Percentiles rank a stretch among this genome's conserved stretches.
phyloP scores from a whole-genome alignment of 2,888 invertebrate species.

The Pyrochroa serraticornis region DNA sequence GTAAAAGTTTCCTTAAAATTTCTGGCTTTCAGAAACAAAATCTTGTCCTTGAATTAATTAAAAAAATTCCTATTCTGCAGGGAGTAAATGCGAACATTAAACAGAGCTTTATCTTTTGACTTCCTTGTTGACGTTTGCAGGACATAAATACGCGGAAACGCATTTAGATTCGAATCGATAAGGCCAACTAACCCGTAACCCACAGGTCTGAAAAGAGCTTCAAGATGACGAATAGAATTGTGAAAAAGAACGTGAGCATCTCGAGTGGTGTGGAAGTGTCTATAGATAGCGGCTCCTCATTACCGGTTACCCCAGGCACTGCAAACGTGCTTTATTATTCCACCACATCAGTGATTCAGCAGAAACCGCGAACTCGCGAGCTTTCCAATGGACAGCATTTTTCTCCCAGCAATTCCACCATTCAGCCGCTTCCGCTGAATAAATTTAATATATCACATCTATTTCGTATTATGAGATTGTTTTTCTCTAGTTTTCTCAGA shows the following conservation, averaged over 20 bases:
- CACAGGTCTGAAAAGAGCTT: constrained; percentile 10
- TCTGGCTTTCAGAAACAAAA: too few species aligned
- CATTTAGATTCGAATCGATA: constrained; percentile 29
- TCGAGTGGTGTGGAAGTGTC: constrained; percentile 41
- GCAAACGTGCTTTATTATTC: constrained; percentile 51
- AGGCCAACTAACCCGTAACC: constrained; percentile 25
- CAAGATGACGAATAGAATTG: constrained; percentile 30
- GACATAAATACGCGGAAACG: constrained; percentile 25
- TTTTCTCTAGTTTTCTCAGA: constrained; percentile 10
- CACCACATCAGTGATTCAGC: constrained; percentile 51
- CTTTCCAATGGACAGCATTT: constrained; percentile 34
- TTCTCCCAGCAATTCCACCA: constrained; percentile 26
- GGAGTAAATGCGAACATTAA: too few species aligned
- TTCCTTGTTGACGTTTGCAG: neutral
- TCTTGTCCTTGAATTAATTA: too few species aligned
- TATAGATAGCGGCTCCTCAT: constrained; percentile 49
- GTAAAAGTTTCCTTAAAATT: too few species aligned
- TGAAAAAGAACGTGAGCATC: constrained; percentile 37
- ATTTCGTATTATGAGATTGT: constrained; percentile 33
- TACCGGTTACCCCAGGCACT: constrained; percentile 44
- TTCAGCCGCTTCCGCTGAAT: constrained; percentile 34
- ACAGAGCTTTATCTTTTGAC: too few species aligned
- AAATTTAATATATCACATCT: constrained; percentile 38
- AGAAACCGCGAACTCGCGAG: constrained; percentile 42
- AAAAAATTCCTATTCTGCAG: too few species aligned